A percentile compares a stretch with the other conserved stretches of the same genome.
phyloP scores from a whole-genome alignment of 2,888 invertebrate genomes.

The Amitus sp. region DNA sequence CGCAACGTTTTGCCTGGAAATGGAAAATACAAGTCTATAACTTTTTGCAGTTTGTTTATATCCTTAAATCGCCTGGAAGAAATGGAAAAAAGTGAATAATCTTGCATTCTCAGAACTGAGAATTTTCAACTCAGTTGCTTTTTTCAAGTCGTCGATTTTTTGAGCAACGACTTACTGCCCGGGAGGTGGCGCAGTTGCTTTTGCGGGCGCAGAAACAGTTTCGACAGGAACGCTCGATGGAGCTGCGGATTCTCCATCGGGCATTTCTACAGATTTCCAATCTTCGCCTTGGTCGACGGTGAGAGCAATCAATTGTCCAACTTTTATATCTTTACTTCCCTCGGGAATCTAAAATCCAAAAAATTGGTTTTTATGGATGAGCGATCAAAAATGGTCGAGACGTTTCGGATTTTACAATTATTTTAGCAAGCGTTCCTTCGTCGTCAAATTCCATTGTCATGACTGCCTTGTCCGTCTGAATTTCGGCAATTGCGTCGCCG shows the following conservation, averaged over 20 bases:
- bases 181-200: slow-evolving; percentile 44
- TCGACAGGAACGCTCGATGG: slow-evolving; percentile 31
- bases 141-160: too few relatives aligned
- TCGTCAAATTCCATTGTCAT: slow-evolving; percentile 72
- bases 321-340: slow-evolving; percentile 68
- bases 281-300: slow-evolving; percentile 72
- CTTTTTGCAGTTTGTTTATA: too few relatives aligned
- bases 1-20: slow-evolving; percentile 58
- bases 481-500: slow-evolving; percentile 74
- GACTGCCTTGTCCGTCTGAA: slow-evolving; percentile 75
- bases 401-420: slow-evolving; percentile 64
- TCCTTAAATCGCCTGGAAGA: too few relatives aligned
- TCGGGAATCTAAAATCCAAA: slow-evolving; percentile 66
- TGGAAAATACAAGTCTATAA: too few relatives aligned
- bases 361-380: too few relatives aligned
- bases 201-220: slow-evolving; percentile 15
- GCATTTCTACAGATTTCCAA: slow-evolving; percentile 69
- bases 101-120: too few relatives aligned
- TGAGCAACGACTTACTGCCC: slow-evolving; percentile 64
- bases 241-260: slow-evolving; percentile 42
- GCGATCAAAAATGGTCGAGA: slow-evolving; percentile 2
- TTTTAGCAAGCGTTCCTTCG: slow-evolving; percentile 72
- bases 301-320: slow-evolving; percentile 71
- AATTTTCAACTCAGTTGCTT: background rate
- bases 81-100: too few relatives aligned